These are phyloP conservation scores for Melipona quadrifasciata DNA, from an alignment of 1,140 invertebrate genomes.

Conservation along the genomic window DNA sequence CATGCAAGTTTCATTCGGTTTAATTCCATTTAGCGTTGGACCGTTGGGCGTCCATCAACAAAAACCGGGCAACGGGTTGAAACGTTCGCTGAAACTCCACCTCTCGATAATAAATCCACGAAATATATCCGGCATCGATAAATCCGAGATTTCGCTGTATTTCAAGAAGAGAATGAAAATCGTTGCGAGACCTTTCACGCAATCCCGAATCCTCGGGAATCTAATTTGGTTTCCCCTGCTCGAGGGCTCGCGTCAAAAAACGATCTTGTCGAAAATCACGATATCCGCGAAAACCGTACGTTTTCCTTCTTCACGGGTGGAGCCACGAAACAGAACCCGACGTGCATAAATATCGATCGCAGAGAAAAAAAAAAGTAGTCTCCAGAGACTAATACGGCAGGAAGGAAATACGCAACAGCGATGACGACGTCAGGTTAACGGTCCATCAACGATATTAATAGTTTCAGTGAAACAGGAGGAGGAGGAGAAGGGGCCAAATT, in stretches of 20 bases:
- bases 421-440: not conserved
- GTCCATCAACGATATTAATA: constrained; percentile 21
- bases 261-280: not conserved
- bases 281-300: not conserved
- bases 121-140: not conserved
- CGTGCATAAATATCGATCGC: not conserved
- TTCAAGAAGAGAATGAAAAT: not conserved
- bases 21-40: not conserved
- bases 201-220: not conserved
- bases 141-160: not conserved
- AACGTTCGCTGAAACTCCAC: not conserved
- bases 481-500: constrained; percentile 1
- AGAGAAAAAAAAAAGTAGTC: not conserved
- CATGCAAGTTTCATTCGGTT: not conserved
- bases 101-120: not conserved
- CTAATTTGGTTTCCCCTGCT: not conserved
- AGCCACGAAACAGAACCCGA: not conserved
- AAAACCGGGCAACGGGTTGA: not conserved
- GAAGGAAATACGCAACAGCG: not conserved
- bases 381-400: too few species aligned
- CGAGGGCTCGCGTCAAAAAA: not conserved
- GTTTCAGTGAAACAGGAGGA: not conserved
- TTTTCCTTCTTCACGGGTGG: not conserved
- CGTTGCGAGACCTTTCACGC: not conserved
- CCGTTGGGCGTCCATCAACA: not conserved